phyloP scores from a whole-genome alignment of 2,888 invertebrate species.

The Azorinus chamasolen region DNA sequence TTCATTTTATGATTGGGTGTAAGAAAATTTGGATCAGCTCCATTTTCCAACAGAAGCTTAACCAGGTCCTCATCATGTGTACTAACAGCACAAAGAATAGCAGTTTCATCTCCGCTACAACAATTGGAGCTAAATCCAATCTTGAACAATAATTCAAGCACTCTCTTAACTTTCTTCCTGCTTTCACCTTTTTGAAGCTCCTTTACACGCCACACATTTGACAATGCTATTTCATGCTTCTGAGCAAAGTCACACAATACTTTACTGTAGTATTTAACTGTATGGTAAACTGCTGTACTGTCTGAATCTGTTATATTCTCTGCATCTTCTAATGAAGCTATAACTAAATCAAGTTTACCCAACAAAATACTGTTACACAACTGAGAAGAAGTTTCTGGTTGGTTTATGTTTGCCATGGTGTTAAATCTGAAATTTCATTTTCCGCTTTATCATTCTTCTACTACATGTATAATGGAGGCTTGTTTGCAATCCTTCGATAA shows the following conservation, averaged over 20 bases:
- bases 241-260: slow-evolving; percentile 35
- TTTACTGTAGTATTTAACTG: slow-evolving; percentile 44
- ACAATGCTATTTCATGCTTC: slow-evolving; percentile 20
- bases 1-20: slow-evolving; percentile 60
- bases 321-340: too few relatives aligned
- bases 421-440: too few relatives aligned
- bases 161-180: slow-evolving; percentile 36
- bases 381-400: too few relatives aligned
- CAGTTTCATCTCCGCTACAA: slow-evolving; percentile 48
- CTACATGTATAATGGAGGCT: too few relatives aligned
- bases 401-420: too few relatives aligned
- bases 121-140: slow-evolving; percentile 46
- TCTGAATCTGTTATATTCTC: too few relatives aligned
- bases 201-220: slow-evolving; percentile 48
- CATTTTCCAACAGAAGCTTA: slow-evolving; percentile 64
- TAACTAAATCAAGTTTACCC: too few relatives aligned
- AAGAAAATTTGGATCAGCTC: slow-evolving; percentile 62
- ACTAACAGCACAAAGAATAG: slow-evolving; percentile 63
- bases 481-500: too few relatives aligned
- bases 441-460: too few relatives aligned
- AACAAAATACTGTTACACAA: too few relatives aligned
- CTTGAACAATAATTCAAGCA: slow-evolving; percentile 49
- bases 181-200: slow-evolving; percentile 19
- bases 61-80: slow-evolving; percentile 65
- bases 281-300: slow-evolving; percentile 34